Evolutionary conservation across 2,888 invertebrate genomes (phyloP), one percentile per base, ranked within the genome.

Genomic region (Cheilosia soror): DNA sequence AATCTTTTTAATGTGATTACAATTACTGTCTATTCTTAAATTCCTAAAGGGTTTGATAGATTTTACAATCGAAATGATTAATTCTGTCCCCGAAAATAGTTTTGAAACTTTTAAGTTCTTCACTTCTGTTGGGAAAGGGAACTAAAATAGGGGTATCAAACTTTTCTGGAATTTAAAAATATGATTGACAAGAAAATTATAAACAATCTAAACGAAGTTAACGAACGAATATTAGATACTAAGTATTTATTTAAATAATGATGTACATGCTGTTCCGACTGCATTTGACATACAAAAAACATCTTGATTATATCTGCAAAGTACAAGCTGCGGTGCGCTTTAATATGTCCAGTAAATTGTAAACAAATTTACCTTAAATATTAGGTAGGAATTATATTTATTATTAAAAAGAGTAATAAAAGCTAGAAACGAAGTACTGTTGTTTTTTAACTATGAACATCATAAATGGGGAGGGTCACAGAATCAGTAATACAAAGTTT

Each of bases 291-390:
- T 44, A 68, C 13, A 33, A 62, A 66, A 63, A 66, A 60, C 68
- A 68, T 62, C 76, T 63, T 60, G 25, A 77, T 60, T 53, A 42
- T 76, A 60, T 68, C 76, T 77, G 76, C 76, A 77, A 60, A 77
- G 76, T 77, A 77, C 76, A 77, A 77, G 66, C 68, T 68, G 66
- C 68, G 77, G 77, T 78, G 66, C 77, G 77, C 69, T 78, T 62
- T 42, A 53, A 29, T 47, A 77, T 77, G 76, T 78, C 77, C 69
- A 63, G 53, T 60, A 69, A 69, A 47, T 55, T 77, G 15, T 31
- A 53, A 49, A 65, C 66, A 25, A 58, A 66, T 40, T 60, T 55
- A 76, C 58, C 58, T 66, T 78, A 63, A 44, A 63, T 57, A n/a
- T 25, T 78, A 51, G 13, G 4, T 51, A 78, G 60, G 47, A 57